Evolutionary conservation across 2,888 invertebrate species (phyloP).

Genomic region (Epsilonema sp.): DNA sequence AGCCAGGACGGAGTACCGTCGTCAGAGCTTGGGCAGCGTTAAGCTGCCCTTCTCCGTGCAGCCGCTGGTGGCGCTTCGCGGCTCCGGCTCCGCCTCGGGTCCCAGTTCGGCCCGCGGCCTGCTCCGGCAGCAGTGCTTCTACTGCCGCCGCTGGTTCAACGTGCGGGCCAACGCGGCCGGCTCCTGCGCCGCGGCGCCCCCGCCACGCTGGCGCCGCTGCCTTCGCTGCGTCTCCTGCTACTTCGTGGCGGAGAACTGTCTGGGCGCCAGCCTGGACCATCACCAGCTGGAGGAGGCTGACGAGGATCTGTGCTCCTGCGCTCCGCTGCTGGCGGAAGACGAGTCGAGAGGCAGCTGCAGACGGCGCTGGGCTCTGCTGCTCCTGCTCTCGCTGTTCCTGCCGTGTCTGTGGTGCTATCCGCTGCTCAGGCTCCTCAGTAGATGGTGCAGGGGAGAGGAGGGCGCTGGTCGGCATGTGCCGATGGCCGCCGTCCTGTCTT

Average conservation of each 20-base stretch:
- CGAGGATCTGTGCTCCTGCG: conserved; percentile 47
- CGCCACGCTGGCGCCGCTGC: conserved; percentile 53
- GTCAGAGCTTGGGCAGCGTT: not conserved
- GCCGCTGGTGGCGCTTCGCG: not conserved
- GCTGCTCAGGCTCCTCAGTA: conserved; percentile 55
- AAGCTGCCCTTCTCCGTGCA: not conserved
- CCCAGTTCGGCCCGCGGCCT: not conserved
- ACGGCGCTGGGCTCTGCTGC: conserved; percentile 64
- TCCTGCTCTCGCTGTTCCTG: conserved; percentile 61
- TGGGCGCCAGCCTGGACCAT: conserved; percentile 86
- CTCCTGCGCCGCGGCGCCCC: conserved; percentile 51
- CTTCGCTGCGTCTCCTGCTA: conserved; percentile 65
- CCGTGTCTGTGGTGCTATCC: conserved; percentile 87
- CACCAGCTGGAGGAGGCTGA: conserved; percentile 27
- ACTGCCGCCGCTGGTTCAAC: conserved; percentile 43
- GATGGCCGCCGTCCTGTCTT: too few relatives aligned
- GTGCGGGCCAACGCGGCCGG: conserved; percentile 68
- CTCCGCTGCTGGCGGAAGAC: too few relatives aligned
- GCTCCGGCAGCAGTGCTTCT: conserved; percentile 31
- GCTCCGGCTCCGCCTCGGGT: too few relatives aligned
- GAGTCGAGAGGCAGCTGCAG: too few relatives aligned
- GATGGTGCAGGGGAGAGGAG: too few relatives aligned
- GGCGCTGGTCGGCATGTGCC: too few relatives aligned
- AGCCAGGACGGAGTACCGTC: too few relatives aligned
- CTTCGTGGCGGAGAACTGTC: conserved; percentile 63